phyloP scores from a whole-genome alignment of 2,888 invertebrate species.

The Pandemis cinnamomeana region DNA sequence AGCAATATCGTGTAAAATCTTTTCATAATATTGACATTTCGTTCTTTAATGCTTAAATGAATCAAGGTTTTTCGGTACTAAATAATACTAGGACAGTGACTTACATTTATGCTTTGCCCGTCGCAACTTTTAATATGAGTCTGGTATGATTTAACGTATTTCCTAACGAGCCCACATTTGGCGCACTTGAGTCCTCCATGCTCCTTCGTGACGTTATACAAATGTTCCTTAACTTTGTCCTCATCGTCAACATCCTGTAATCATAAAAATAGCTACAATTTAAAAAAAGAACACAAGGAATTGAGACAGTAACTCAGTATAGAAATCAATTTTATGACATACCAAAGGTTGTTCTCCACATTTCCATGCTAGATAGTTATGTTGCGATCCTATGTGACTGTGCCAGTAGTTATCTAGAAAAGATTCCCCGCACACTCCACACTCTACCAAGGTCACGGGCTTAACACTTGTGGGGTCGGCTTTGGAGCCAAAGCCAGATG shows the following conservation, averaged over 20 bases:
- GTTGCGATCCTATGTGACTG: conserved; percentile 54
- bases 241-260: conserved; percentile 48
- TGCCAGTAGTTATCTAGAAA: conserved; percentile 49
- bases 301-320: neutral
- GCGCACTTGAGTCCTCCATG: conserved; percentile 49
- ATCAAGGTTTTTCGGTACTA: neutral
- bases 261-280: neutral
- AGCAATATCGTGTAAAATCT: neutral
- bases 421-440: conserved; percentile 47
- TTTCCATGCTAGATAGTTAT: conserved; percentile 60
- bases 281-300: neutral
- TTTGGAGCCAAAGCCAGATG: neutral
- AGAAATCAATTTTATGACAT: conserved; percentile 35
- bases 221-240: conserved; percentile 51
- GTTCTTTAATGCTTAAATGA: too few species aligned
- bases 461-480: neutral
- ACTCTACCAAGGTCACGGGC: conserved; percentile 38
- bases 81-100: conserved; percentile 3
- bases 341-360: conserved; percentile 52
- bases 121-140: conserved; percentile 43
- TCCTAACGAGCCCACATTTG: conserved; percentile 48
- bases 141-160: conserved; percentile 45
- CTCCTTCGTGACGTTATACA: conserved; percentile 49
- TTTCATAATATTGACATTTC: neutral
- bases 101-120: conserved; percentile 13